Evolutionary conservation across 2,113 vertebrate species (phyloP).

Genomic region (Probosciger aterrimus): DNA sequence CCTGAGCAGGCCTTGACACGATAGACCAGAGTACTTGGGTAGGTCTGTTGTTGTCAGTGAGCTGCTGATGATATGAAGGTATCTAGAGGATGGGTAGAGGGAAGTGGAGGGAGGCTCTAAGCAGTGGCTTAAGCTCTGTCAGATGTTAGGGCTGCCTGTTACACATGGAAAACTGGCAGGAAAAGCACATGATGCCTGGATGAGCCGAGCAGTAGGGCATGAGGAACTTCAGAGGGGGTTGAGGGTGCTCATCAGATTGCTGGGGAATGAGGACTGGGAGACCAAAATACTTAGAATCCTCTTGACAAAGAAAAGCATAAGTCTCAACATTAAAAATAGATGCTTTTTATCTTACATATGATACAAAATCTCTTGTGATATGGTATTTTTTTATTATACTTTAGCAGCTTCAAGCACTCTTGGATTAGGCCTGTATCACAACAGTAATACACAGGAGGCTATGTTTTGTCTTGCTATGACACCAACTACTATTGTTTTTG

Average conservation of each 20-base stretch:
- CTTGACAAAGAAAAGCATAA: neutral
- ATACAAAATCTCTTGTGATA: constrained; percentile 46
- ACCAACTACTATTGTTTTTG: constrained; percentile 65
- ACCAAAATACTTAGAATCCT: neutral
- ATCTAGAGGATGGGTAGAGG: neutral
- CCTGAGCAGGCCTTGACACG: neutral
- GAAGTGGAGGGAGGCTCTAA: neutral
- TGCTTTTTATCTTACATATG: constrained; percentile 25
- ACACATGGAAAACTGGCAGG: neutral
- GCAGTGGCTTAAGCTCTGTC: neutral
- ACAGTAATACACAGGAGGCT: constrained; percentile 46
- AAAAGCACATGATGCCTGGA: neutral
- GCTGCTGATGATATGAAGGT: neutral
- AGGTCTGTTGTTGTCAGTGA: neutral
- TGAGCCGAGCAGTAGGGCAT: neutral
- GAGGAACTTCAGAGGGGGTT: neutral
- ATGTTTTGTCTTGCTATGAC: constrained; percentile 66
- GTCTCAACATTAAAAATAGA: constrained; percentile 6
- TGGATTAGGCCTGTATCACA: constrained; percentile 65
- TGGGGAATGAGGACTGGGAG: neutral
- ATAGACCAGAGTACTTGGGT: neutral
- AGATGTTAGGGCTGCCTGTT: neutral
- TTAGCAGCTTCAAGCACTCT: constrained; percentile 15
- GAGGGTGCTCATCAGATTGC: neutral
- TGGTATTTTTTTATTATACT: neutral